Evolutionary conservation across 2,113 vertebrate species (phyloP), one percentile per base, ranked within the genome.

Genomic region (human): DNA sequence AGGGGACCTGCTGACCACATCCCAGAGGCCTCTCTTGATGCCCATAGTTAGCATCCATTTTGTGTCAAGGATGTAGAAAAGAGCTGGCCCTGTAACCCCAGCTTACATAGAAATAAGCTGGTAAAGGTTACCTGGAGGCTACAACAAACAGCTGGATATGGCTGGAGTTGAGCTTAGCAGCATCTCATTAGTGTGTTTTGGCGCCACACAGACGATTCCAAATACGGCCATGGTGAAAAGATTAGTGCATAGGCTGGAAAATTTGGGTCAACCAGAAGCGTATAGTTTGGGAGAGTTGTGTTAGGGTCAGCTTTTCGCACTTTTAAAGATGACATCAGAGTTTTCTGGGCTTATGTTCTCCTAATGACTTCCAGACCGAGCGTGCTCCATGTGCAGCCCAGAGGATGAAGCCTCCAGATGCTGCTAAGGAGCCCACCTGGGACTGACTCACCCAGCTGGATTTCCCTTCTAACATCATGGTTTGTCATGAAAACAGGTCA

Each of bases 281-380:
- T 48, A 78, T 8, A 5, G 18, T 79, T 59, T 38, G 80, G 61
- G 73, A 80, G 84, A 90, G 78, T 50, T 2, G 1, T 73, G 50
- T 90, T 75, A 93, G 68, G 80, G 76, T 93, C 93, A 82, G 43
- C 48, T 76, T 68, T 86, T 80, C 50, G 40, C 59, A 57, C 30
- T 57, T 92, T 87, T 18, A 70, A 90, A 68, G 84, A 90, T 95
- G 92, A 90, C 88, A 89, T 92, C 87, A 88, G 85, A 52, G 27
- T 72, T 66, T 88, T 89, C 88, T 83, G 73, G 59, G 59, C 68
- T 94, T 83, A 40, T 30, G 35, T 84, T 59, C 79, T n/a, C 16
- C 80, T 95, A 96, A 96, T 0, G 20, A 84, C 43, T 88, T 96
- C 72, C 96, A 97, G 91, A 43, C 8, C 1, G 1, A 40, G 45